Evolutionary conservation across 2,888 invertebrate species (phyloP).

Genomic region (Orthonevra nobilis): DNA sequence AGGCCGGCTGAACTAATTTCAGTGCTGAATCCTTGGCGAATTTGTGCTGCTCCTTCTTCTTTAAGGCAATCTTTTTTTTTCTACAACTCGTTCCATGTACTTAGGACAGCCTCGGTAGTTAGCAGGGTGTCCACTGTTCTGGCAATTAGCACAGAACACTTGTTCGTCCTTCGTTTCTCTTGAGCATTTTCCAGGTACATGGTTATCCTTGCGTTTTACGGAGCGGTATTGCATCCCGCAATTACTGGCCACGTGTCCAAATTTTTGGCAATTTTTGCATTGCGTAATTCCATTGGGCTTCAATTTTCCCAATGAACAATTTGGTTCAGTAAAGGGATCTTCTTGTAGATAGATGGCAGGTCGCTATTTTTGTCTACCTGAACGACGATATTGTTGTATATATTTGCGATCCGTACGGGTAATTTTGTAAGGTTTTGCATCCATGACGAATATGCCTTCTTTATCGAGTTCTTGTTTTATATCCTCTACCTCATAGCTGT

Average conservation of each 20-base stretch:
- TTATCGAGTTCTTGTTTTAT: background rate
- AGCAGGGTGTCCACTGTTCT: constrained; percentile 11
- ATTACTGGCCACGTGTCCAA: constrained; percentile 23
- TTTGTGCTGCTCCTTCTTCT: background rate
- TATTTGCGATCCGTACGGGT: no score
- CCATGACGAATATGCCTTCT: no score
- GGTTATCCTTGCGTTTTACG: constrained; percentile 14
- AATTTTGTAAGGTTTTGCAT: background rate
- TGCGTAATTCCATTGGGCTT: background rate
- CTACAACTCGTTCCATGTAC: background rate
- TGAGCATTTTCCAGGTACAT: constrained; percentile 1
- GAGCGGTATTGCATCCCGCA: constrained; percentile 15
- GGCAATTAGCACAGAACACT: constrained; percentile 11
- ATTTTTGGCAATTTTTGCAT: constrained; percentile 32
- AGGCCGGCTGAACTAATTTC: background rate
- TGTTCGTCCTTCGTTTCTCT: background rate
- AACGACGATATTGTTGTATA: no score
- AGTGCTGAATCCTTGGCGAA: background rate
- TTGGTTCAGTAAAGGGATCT: background rate
- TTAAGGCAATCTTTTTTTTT: background rate
- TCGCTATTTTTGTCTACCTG: no score
- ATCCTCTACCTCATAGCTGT: background rate
- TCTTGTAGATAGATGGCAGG: no score
- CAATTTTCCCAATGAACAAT: background rate
- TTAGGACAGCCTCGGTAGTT: constrained; percentile 12